These are phyloP conservation scores for Orgyia antiqua DNA, from an alignment of 2,888 invertebrate species.

Conservation along the genomic window DNA sequence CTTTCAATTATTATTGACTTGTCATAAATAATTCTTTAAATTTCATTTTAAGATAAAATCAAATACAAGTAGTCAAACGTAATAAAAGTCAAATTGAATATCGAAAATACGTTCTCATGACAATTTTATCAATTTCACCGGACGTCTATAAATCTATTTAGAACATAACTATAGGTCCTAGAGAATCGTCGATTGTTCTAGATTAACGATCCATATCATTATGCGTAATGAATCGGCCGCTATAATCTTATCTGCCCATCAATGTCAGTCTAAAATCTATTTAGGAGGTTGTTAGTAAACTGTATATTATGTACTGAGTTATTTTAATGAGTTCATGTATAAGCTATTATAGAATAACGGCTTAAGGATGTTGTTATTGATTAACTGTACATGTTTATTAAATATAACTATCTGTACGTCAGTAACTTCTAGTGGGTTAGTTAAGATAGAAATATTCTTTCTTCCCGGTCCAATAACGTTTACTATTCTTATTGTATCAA, in stretches of 20 bases:
- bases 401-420: no score
- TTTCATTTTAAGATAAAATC: no score
- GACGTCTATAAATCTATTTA: conserved; percentile 46
- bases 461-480: no score
- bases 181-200: conserved; percentile 64
- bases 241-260: conserved; percentile 65
- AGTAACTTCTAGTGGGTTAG: no score
- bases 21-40: no score
- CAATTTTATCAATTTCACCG: conserved; percentile 48
- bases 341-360: background rate
- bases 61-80: no score
- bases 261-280: conserved; percentile 65
- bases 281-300: conserved; percentile 37
- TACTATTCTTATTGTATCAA: no score
- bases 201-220: conserved; percentile 74
- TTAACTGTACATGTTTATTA: background rate
- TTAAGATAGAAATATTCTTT: no score
- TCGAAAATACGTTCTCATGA: conserved; percentile 25
- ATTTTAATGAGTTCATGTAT: conserved; percentile 21
- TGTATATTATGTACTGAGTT: conserved; percentile 12
- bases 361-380: conserved; percentile 1
- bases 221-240: conserved; percentile 64
- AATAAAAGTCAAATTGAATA: conserved; percentile 18
- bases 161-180: conserved; percentile 43
- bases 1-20: no score